Conservation (phyloP, 2,797 vertebrate genomes). For the Melanotaenia trifasciata region DNA sequence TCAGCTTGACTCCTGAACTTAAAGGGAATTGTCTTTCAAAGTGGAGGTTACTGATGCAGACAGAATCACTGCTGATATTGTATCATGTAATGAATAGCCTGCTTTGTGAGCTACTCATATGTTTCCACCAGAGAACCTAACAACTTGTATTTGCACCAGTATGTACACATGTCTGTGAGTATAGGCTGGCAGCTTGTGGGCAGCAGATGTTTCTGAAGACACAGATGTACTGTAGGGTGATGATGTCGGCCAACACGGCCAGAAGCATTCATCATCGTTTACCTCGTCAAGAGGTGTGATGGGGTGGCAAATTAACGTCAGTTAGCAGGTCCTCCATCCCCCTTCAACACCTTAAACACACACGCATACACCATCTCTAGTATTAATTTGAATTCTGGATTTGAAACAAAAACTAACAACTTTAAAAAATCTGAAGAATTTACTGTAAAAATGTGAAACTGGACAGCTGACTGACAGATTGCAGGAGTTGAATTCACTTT, state of each 20-base stretch:
- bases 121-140: not conserved
- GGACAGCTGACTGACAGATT: constrained; percentile 25
- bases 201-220: constrained; percentile 66
- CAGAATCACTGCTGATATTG: constrained; percentile 18
- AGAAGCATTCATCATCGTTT: constrained; percentile 65
- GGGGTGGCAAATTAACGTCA: constrained; percentile 46
- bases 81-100: not conserved
- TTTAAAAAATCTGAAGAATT: not conserved
- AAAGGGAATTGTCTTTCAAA: constrained; percentile 28
- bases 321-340: constrained; percentile 10
- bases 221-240: constrained; percentile 50
- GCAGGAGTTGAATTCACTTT: constrained; percentile 3
- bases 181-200: constrained; percentile 31
- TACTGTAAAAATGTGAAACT: not conserved
- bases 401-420: not conserved
- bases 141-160: not conserved
- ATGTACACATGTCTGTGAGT: not conserved
- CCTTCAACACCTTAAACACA: not conserved
- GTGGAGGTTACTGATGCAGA: constrained; percentile 8
- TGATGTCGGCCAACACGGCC: constrained; percentile 47
- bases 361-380: not conserved
- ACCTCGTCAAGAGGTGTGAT: constrained; percentile 49
- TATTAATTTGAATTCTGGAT: not conserved
- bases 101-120: not conserved
- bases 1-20: constrained; percentile 31